phyloP scores from a whole-genome alignment of 1,140 invertebrate genomes.

The Bombus breviceps region DNA sequence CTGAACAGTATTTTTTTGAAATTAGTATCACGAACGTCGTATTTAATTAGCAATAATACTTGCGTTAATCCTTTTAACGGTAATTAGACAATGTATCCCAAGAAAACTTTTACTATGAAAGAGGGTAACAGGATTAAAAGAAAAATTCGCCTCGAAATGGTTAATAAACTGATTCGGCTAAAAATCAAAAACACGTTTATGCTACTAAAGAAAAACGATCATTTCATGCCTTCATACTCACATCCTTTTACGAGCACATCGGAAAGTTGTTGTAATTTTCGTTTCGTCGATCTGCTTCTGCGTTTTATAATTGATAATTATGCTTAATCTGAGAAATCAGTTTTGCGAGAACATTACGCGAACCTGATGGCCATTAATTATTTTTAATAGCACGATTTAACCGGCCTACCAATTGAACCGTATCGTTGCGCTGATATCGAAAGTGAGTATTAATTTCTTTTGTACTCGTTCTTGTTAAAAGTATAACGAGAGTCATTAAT shows the following conservation, averaged over 20 bases:
- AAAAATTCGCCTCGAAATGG: too few species aligned
- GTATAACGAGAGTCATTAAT: not conserved
- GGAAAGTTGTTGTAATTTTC: not conserved
- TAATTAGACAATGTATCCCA: too few species aligned
- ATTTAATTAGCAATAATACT: too few species aligned
- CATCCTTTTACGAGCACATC: not conserved
- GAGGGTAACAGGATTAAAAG: too few species aligned
- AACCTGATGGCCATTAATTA: not conserved
- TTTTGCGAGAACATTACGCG: not conserved
- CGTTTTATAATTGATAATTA: not conserved
- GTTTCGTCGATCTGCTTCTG: not conserved
- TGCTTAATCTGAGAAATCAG: not conserved
- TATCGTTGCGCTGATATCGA: not conserved
- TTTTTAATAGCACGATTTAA: conserved; percentile 14
- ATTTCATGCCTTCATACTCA: too few species aligned
- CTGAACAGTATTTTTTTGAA: too few species aligned
- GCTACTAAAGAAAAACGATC: too few species aligned
- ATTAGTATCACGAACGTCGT: too few species aligned
- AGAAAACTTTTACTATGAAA: too few species aligned
- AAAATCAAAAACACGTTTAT: too few species aligned
- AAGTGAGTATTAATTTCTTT: conserved; percentile 3
- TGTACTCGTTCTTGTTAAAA: not conserved
- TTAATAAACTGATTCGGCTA: too few species aligned
- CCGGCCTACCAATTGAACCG: not conserved
- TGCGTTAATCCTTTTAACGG: too few species aligned